Conservation (phyloP, 2,113 vertebrate species). For the Macrotus californicus region DNA sequence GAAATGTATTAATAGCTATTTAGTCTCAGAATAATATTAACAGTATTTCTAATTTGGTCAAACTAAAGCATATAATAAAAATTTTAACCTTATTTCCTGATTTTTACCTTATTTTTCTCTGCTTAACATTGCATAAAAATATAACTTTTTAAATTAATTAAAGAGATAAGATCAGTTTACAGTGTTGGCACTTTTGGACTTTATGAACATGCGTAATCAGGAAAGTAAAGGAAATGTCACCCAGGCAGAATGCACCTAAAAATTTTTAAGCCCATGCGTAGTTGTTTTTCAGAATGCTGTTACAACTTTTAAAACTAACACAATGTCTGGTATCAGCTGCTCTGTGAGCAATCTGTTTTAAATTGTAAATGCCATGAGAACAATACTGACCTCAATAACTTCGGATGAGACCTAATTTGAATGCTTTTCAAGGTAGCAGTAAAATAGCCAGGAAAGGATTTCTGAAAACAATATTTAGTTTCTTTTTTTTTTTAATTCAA, state of each 20-base stretch:
- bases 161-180: background rate
- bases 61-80: background rate
- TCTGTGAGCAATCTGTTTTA: background rate
- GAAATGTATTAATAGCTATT: background rate
- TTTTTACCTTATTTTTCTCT: background rate
- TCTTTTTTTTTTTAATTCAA: slow-evolving; percentile 1
- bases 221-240: background rate
- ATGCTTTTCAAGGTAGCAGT: background rate
- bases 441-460: slow-evolving; percentile 34
- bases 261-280: background rate
- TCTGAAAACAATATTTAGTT: slow-evolving; percentile 26
- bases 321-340: background rate
- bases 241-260: background rate
- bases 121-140: background rate
- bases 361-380: slow-evolving; percentile 2
- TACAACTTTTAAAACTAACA: background rate
- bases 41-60: background rate
- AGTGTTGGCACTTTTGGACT: background rate
- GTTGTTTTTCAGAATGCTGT: background rate
- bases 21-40: background rate
- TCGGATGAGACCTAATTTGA: background rate
- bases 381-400: slow-evolving; percentile 15
- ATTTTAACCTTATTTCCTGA: background rate
- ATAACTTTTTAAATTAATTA: background rate
- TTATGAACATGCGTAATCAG: background rate